These are phyloP conservation scores for Pungitius pungitius DNA, from an alignment of 2,113 vertebrate species.

Conservation along the genomic window DNA sequence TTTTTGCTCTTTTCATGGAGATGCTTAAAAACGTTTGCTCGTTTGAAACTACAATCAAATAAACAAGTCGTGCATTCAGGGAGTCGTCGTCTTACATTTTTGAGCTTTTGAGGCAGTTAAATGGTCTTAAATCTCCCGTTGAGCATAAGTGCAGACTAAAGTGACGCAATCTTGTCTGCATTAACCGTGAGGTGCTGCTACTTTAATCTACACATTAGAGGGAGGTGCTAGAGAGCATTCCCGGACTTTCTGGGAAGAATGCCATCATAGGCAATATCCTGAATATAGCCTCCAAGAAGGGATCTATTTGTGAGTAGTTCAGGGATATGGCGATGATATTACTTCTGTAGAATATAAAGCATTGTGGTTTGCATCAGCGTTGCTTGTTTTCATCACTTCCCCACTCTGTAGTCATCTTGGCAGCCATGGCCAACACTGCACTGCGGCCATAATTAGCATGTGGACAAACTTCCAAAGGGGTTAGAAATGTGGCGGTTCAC, in stretches of 20 bases:
- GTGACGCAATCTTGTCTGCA: neutral
- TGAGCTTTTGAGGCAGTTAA: neutral
- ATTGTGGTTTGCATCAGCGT: neutral
- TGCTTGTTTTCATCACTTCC: conserved; percentile 14
- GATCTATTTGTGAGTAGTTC: neutral
- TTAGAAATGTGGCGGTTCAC: conserved; percentile 13
- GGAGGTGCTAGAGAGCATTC: neutral
- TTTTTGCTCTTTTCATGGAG: neutral
- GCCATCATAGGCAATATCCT: neutral
- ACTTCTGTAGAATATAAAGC: neutral
- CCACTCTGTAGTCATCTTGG: conserved; percentile 14
- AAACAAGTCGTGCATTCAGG: neutral
- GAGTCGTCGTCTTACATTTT: neutral
- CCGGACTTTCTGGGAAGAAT: neutral
- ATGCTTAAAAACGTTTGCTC: conserved; percentile 1
- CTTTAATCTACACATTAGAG: neutral
- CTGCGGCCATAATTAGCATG: conserved; percentile 7
- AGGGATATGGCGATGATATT: neutral
- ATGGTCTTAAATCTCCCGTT: neutral
- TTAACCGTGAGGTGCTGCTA: neutral
- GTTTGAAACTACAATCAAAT: neutral
- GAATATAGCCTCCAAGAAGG: neutral
- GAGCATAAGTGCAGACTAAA: neutral
- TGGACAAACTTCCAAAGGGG: conserved; percentile 39
- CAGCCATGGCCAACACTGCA: neutral